Base-by-base conservation (phyloP, 1,140 invertebrate genomes). In the Pseudomyrmex flavicornis region DNA sequence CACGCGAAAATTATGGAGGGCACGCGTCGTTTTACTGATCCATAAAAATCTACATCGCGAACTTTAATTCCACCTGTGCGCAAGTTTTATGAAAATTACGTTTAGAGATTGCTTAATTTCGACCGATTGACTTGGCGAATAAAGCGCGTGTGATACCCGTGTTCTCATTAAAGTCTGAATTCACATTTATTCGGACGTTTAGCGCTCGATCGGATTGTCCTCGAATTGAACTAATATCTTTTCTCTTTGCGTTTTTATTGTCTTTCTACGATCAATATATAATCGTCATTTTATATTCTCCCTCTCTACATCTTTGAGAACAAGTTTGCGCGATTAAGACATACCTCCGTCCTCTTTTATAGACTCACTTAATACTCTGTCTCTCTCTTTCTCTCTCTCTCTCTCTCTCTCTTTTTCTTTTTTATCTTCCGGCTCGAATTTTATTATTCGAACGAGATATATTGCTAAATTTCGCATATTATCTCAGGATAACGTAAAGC, bases 221-320 rank as follows among this genome's bases (percentile, higher is more conserved):
- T 52, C 22, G 2, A 48, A 10, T 44, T 58, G 13, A 35, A 22
- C 8, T 13, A 22, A 73, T 26, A 26, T 26, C 26, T 4, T 17
- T 1, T 17, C 1, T 46, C 48, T 44, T 26, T 22, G 20, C 8
- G n/a, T 20, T 65, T 65, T 54, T n/a, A 9, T 54, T 66, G 22
- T 22, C 50, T 77, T 68, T 0, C 50, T 44, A 66, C 48, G 22
- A n/a, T 54, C 68, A 3, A 13, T 12, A 54, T 66, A n/a, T 10
- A 66, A 20, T 44, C 63, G 61, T 17, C 50, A 56, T 50, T 77
- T 68, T 77, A 56, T 46, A 66, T 66, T 66, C 74, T 54, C n/a
- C 15, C 20, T 54, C n/a, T 22, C 20, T 54, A 56, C 13, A 17
- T 68, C 35, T 17, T 22, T 15, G 10, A 62, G 46, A 8, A 15